Percentiles rank a stretch among this genome's conserved stretches.
phyloP scores from a whole-genome alignment of 2,113 vertebrate species.

The Antechinus stuartii region DNA sequence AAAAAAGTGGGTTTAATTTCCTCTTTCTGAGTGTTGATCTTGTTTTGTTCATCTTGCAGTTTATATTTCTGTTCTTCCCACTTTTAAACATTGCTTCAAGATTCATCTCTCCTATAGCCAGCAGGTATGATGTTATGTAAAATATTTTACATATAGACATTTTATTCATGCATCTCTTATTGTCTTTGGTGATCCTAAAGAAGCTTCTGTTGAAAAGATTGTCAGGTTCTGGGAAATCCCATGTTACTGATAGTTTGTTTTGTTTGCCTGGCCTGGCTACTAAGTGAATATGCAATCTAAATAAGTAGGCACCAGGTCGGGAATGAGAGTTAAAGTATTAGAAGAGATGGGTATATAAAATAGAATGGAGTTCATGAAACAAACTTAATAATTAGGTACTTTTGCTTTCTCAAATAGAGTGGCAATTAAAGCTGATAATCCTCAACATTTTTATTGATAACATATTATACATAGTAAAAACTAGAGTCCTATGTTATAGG shows the following conservation, averaged over 20 bases:
- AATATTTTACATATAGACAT: constrained; percentile 31
- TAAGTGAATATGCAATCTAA: constrained; percentile 9
- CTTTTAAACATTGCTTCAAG: constrained; percentile 10
- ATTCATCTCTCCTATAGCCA: constrained; percentile 16
- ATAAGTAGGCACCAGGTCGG: not conserved
- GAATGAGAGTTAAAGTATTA: not conserved
- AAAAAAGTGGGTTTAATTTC: constrained; percentile 39
- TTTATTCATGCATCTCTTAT: constrained; percentile 3
- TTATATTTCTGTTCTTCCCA: not conserved
- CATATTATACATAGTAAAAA: not conserved
- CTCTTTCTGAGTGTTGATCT: not conserved
- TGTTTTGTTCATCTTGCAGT: constrained; percentile 42
- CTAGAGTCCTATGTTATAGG: not conserved
- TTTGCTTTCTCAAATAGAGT: not conserved
- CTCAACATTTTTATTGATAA: not conserved
- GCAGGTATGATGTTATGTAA: constrained; percentile 1
- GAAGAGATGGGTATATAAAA: not conserved
- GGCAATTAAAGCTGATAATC: accelerated
- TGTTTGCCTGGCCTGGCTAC: constrained; percentile 14
- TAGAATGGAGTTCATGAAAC: not conserved
- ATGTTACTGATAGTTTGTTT: not conserved
- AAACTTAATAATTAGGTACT: not conserved
- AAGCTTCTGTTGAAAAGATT: constrained; percentile 34
- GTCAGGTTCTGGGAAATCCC: constrained; percentile 6
- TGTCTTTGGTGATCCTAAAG: constrained; percentile 4